phyloP scores from a whole-genome alignment of 1,140 invertebrate genomes.

The Leptonema lineaticorne region DNA sequence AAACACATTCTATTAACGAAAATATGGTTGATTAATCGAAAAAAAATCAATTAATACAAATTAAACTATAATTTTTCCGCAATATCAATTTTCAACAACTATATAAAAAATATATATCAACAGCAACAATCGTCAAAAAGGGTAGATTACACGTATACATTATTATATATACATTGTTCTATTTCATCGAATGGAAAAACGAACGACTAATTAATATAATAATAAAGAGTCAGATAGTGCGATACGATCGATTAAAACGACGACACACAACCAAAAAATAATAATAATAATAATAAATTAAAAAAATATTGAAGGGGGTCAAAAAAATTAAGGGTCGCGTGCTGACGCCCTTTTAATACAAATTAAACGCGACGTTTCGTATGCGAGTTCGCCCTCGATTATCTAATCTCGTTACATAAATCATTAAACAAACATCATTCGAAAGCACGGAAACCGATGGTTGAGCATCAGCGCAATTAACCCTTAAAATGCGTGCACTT shows the following conservation, averaged over 20 bases:
- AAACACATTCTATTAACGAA: too few species aligned
- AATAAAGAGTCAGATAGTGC: constrained; percentile 19
- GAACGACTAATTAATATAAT: constrained; percentile 26
- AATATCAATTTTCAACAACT: too few species aligned
- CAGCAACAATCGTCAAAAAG: too few species aligned
- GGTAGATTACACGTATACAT: too few species aligned
- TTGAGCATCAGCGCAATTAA: constrained; percentile 2
- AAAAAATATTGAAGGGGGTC: not conserved
- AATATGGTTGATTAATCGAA: too few species aligned
- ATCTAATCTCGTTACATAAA: constrained; percentile 35
- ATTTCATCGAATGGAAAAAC: not conserved
- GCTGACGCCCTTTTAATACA: constrained; percentile 27
- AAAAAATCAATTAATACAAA: too few species aligned
- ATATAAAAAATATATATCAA: too few species aligned
- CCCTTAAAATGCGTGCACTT: too few species aligned
- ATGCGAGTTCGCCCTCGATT: constrained; percentile 11
- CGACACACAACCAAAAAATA: too few species aligned
- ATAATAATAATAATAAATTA: not conserved
- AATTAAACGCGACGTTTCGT: constrained; percentile 25
- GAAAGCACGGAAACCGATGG: constrained; percentile 14
- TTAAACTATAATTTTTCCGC: too few species aligned
- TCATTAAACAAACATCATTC: constrained; percentile 36
- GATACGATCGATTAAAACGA: constrained; percentile 29
- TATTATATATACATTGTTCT: too few species aligned
- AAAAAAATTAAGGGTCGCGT: too few species aligned